Percentiles rank a stretch among this genome's conserved stretches.
These are phyloP conservation scores for Trachelipus rathkii DNA, from an alignment of 1,140 invertebrate genomes.

Conservation along the genomic window DNA sequence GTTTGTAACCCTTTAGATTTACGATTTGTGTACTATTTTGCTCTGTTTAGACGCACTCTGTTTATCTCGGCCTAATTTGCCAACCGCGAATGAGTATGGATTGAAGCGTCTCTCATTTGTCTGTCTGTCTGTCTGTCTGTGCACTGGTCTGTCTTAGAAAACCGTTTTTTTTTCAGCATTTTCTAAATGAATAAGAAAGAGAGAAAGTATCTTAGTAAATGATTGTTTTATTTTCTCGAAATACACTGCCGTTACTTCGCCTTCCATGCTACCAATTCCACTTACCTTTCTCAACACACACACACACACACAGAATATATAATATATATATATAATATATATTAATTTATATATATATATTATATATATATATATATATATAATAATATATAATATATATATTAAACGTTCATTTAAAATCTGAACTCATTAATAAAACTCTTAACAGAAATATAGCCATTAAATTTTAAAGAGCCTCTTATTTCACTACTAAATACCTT, in stretches of 20 bases:
- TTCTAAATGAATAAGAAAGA: not conserved
- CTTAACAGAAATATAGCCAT: too few species aligned
- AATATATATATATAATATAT: too few species aligned
- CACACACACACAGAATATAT: too few species aligned
- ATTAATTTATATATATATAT: too few species aligned
- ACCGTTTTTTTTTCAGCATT: not conserved
- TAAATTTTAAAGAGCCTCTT: too few species aligned
- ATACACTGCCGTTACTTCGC: not conserved
- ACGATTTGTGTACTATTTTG: not conserved
- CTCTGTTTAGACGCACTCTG: not conserved
- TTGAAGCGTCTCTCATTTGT: not conserved
- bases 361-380: too few species aligned
- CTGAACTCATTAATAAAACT: too few species aligned
- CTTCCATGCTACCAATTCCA: not conserved
- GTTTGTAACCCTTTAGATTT: not conserved
- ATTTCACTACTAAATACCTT: too few species aligned
- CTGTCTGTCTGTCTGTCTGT: not conserved
- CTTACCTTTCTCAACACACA: too few species aligned
- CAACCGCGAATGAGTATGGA: not conserved
- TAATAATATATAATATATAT: too few species aligned
- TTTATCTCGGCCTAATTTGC: slow-evolving; percentile 9
- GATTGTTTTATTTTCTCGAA: not conserved
- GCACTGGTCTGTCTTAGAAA: not conserved
- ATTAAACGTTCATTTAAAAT: too few species aligned
- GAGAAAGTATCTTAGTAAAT: not conserved